Evolutionary conservation across 1,140 invertebrate species (phyloP).

Genomic region (Glomeris maerens): DNA sequence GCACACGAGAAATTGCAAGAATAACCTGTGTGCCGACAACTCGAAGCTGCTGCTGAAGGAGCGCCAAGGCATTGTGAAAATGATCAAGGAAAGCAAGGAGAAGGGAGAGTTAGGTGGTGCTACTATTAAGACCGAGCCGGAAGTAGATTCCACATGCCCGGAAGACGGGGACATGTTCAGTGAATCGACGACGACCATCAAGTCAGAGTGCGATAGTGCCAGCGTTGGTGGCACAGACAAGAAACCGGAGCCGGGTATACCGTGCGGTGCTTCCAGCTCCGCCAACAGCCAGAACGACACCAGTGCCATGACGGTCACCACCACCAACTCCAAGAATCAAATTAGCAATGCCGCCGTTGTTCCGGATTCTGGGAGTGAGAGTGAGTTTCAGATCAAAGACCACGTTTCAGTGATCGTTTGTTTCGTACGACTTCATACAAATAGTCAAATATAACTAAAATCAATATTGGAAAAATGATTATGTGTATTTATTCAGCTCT

Average conservation of each 20-base stretch:
- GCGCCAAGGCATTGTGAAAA: constrained; percentile 17
- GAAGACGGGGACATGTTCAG: constrained; percentile 19
- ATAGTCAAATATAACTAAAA: no score
- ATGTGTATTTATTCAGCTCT: no score
- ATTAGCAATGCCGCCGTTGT: no score
- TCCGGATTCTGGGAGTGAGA: no score
- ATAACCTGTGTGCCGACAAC: constrained; percentile 10
- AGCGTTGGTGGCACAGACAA: neutral
- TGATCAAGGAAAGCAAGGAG: constrained; percentile 22
- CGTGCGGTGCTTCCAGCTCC: neutral
- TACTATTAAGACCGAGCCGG: neutral
- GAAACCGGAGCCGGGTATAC: neutral
- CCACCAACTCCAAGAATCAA: no score
- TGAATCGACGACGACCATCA: neutral
- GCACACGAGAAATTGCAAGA: constrained; percentile 3
- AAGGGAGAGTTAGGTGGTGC: constrained; percentile 9
- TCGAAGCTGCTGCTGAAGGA: constrained; percentile 16
- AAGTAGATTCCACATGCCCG: neutral
- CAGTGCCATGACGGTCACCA: no score
- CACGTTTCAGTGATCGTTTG: no score
- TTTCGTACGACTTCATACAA: no score
- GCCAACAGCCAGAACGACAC: neutral
- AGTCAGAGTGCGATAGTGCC: constrained; percentile 1
- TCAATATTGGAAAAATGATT: no score
- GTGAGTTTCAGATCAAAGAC: no score